phyloP scores from a whole-genome alignment of 2,888 invertebrate species.

The Eristalinus sepulchralis region DNA sequence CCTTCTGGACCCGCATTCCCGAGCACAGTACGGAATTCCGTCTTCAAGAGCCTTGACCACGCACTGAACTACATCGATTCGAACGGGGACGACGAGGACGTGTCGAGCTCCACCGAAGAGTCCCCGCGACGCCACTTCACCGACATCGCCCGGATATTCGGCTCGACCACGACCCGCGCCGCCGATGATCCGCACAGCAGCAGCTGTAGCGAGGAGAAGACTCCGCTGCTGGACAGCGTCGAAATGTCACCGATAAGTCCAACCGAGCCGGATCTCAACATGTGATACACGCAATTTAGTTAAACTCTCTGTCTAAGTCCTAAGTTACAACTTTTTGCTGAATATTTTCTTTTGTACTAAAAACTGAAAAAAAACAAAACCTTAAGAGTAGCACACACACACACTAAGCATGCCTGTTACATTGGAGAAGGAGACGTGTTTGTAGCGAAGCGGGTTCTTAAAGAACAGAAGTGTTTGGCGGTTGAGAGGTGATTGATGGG shows the following conservation, averaged over 20 bases:
- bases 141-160: conserved; percentile 74
- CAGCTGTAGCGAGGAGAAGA: conserved; percentile 80
- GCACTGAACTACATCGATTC: conserved; percentile 74
- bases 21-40: conserved; percentile 73
- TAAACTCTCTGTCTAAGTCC: conserved; percentile 27
- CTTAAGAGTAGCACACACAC: too few species aligned
- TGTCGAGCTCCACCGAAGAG: conserved; percentile 77
- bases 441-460: not conserved
- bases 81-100: conserved; percentile 72
- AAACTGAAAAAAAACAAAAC: not conserved
- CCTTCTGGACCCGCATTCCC: conserved; percentile 73
- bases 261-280: conserved; percentile 77
- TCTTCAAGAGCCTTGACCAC: conserved; percentile 77
- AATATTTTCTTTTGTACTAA: conserved; percentile 58
- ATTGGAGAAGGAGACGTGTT: not conserved
- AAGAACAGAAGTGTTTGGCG: not conserved
- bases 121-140: conserved; percentile 76
- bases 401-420: not conserved
- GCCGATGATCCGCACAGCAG: conserved; percentile 77
- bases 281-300: conserved; percentile 70
- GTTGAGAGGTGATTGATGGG: conserved; percentile 3
- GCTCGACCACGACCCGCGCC: conserved; percentile 77
- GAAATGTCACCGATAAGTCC: conserved; percentile 81
- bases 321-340: conserved; percentile 28
- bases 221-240: conserved; percentile 80